Percentiles rank a stretch among this genome's conserved stretches.
These are phyloP conservation scores for Leuciscus waleckii DNA, from an alignment of 2,797 vertebrate genomes.

Conservation along the genomic window DNA sequence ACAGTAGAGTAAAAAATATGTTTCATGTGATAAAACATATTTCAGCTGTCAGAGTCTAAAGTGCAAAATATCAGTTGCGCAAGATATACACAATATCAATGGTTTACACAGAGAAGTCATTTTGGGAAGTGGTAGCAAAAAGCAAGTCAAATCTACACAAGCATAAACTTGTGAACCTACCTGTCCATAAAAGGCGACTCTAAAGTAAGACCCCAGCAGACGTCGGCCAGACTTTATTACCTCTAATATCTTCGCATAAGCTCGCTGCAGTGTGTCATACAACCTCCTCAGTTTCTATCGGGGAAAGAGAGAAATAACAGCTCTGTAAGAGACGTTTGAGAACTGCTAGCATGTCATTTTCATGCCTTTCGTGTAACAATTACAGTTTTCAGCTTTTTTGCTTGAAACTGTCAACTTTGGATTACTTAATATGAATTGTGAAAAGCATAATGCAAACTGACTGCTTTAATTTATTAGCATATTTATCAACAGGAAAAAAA, in stretches of 20 bases:
- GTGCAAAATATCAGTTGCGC: not conserved
- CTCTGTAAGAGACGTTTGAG: not conserved
- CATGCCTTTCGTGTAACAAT: not conserved
- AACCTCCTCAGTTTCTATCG: slow-evolving; percentile 92
- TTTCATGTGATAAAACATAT: not conserved
- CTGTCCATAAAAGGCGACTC: slow-evolving; percentile 97
- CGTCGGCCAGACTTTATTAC: slow-evolving; percentile 91
- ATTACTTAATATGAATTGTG: not conserved
- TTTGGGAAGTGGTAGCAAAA: slow-evolving; percentile 15
- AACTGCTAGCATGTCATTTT: too few relatives aligned
- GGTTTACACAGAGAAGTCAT: slow-evolving; percentile 3
- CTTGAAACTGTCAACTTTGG: not conserved
- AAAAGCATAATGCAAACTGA: not conserved
- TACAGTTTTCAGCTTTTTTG: not conserved
- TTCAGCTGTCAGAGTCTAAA: not conserved
- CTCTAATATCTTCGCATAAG: slow-evolving; percentile 94
- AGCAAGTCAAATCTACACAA: not conserved
- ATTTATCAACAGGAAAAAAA: not conserved
- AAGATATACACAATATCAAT: not conserved
- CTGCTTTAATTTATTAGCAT: not conserved
- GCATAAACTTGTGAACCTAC: slow-evolving; percentile 71
- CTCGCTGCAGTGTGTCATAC: slow-evolving; percentile 92
- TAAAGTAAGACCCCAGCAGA: slow-evolving; percentile 94
- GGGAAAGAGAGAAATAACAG: not conserved
- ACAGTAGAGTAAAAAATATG: not conserved